phyloP scores from a whole-genome alignment of 2,797 vertebrate species.

The Xerus rutilus region DNA sequence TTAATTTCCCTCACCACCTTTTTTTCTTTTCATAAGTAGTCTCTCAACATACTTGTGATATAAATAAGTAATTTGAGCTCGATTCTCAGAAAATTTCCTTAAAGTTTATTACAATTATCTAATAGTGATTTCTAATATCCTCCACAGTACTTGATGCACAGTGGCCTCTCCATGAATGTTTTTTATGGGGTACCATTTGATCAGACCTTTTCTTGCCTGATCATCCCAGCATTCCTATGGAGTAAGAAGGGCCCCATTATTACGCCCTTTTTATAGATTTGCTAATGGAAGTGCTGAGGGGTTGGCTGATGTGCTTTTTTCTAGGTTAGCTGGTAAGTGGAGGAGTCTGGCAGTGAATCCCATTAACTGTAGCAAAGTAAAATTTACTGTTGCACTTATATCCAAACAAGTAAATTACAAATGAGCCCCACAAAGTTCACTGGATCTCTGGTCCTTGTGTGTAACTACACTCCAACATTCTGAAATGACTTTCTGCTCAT shows the following conservation, averaged over 20 bases:
- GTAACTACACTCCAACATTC: neutral
- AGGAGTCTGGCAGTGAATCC: neutral
- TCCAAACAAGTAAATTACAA: neutral
- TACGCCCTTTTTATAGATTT: neutral
- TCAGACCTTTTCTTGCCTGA: neutral
- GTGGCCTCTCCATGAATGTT: neutral
- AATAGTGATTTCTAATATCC: neutral
- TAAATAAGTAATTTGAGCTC: neutral
- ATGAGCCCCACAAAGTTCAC: neutral
- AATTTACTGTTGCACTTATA: neutral
- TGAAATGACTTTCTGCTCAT: neutral
- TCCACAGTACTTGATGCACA: neutral
- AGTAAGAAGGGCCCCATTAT: neutral
- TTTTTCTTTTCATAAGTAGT: neutral
- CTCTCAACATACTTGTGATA: neutral
- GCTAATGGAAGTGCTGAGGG: neutral
- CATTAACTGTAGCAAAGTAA: neutral
- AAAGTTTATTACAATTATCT: neutral
- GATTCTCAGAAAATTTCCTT: slow-evolving; percentile 29
- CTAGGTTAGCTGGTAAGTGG: neutral
- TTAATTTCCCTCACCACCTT: too few relatives aligned
- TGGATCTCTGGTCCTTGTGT: neutral
- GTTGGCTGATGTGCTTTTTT: neutral
- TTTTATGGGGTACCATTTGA: neutral
- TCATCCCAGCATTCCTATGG: neutral